These are phyloP conservation scores for Tenebrio molitor DNA, from an alignment of 1,140 invertebrate species.

Conservation along the genomic window DNA sequence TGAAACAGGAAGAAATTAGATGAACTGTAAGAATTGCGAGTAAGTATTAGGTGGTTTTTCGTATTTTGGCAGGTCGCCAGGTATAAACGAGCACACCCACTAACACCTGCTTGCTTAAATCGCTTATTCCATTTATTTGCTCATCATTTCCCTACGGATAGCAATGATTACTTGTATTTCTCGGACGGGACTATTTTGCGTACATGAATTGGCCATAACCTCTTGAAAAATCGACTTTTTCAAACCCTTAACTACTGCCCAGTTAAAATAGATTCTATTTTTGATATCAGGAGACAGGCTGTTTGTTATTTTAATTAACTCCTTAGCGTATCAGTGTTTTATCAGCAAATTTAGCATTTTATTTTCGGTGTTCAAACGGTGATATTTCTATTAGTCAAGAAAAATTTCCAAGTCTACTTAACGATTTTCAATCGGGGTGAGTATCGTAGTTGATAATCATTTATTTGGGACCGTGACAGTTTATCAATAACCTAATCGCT, in stretches of 20 bases:
- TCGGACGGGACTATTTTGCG: too few species aligned
- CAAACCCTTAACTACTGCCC: too few species aligned
- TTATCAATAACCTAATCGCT: too few species aligned
- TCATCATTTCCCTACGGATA: conserved; percentile 9
- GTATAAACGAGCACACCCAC: conserved; percentile 54
- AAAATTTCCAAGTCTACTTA: neutral
- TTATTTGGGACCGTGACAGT: too few species aligned
- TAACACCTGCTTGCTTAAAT: conserved; percentile 57
- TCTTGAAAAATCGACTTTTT: too few species aligned
- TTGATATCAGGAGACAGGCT: conserved; percentile 21
- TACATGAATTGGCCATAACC: too few species aligned
- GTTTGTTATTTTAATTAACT: conserved; percentile 21
- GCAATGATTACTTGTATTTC: neutral
- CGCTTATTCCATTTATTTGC: conserved; percentile 34
- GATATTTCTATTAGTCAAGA: too few species aligned
- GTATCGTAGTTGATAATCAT: too few species aligned
- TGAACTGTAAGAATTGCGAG: conserved; percentile 56
- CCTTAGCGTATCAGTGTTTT: neutral
- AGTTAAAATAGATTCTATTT: conserved; percentile 54
- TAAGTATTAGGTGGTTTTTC: conserved; percentile 63
- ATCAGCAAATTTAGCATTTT: neutral
- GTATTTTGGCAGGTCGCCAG: conserved; percentile 59
- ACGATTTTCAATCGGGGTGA: too few species aligned
- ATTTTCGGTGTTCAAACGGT: neutral
- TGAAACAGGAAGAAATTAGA: conserved; percentile 59